Evolutionary conservation across 1,140 invertebrate species (phyloP).

Genomic region (Parapsyche elsis): DNA sequence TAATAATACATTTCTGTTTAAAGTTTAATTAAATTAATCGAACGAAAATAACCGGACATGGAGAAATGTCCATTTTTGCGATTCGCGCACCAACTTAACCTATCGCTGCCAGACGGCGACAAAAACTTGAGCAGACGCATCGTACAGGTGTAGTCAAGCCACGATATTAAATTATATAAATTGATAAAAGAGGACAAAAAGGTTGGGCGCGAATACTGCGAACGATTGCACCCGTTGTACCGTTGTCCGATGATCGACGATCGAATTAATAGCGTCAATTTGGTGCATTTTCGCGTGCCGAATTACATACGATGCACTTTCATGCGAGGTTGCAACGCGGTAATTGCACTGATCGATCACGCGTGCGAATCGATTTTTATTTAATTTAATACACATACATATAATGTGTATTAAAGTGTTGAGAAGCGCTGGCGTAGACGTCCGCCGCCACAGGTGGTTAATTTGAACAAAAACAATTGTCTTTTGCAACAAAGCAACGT

Average conservation of each 20-base stretch:
- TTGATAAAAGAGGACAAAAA: too few relatives aligned
- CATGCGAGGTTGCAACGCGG: neutral
- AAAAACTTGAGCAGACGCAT: constrained; percentile 10
- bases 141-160: neutral
- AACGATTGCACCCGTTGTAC: too few relatives aligned
- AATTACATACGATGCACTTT: neutral
- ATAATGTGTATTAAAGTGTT: neutral
- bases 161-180: too few relatives aligned
- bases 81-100: neutral
- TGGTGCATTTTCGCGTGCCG: too few relatives aligned
- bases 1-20: too few relatives aligned
- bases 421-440: neutral
- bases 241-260: too few relatives aligned
- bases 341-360: neutral
- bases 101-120: neutral
- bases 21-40: neutral
- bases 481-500: neutral
- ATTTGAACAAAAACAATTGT: constrained; percentile 32
- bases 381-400: neutral
- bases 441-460: constrained; percentile 20
- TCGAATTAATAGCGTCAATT: too few relatives aligned
- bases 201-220: too few relatives aligned
- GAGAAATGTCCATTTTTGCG: neutral
- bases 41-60: neutral
- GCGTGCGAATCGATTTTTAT: neutral